Percentiles rank a stretch among this genome's conserved stretches.
These are phyloP conservation scores for Seira ritae DNA, from an alignment of 2,888 invertebrate genomes.

Conservation along the genomic window DNA sequence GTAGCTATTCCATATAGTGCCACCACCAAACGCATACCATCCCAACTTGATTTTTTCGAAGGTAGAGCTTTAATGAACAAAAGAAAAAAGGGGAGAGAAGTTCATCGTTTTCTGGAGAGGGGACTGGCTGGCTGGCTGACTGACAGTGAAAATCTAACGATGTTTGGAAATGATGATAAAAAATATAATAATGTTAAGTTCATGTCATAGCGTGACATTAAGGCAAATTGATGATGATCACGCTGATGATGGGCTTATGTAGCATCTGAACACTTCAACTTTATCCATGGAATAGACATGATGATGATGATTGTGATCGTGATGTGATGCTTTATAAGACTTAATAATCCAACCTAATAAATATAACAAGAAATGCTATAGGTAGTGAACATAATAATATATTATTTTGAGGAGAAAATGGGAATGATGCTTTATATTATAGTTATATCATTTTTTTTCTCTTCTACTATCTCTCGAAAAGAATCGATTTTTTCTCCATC, in stretches of 20 bases:
- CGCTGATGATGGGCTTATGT: slow-evolving; percentile 55
- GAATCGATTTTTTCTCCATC: slow-evolving; percentile 30
- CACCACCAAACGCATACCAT: too few species aligned
- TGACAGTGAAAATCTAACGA: background rate
- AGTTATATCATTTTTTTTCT: background rate
- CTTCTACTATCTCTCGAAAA: background rate
- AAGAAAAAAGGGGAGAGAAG: too few species aligned
- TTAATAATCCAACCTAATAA: background rate
- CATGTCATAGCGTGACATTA: slow-evolving; percentile 24
- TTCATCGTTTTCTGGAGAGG: too few species aligned
- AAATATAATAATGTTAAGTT: slow-evolving; percentile 2
- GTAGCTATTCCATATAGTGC: too few species aligned
- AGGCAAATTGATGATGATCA: slow-evolving; percentile 57
- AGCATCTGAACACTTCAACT: slow-evolving; percentile 20
- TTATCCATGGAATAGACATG: too few species aligned
- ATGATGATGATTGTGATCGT: too few species aligned
- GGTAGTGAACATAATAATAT: background rate
- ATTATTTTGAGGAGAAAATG: background rate
- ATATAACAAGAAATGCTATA: background rate
- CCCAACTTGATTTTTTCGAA: too few species aligned
- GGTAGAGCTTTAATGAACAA: too few species aligned
- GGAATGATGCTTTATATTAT: background rate
- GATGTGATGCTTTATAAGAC: too few species aligned
- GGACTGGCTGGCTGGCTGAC: too few species aligned
- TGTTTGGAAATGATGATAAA: background rate